phyloP scores from a whole-genome alignment of 2,888 invertebrate species.

The Aleiodes alternator region DNA sequence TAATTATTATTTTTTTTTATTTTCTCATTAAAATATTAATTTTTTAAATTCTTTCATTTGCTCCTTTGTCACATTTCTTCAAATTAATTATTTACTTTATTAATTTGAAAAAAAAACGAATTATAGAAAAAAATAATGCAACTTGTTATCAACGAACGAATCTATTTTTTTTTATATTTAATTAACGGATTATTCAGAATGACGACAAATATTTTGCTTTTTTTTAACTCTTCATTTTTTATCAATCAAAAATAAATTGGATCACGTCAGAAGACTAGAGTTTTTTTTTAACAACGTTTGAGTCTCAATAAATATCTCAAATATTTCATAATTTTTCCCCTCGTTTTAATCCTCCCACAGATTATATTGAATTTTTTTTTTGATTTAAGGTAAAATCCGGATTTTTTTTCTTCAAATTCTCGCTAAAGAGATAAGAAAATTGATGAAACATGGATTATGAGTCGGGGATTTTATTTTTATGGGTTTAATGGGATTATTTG shows the following conservation, averaged over 20 bases:
- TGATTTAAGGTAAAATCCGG: conserved; percentile 23
- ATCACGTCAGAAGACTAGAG: conserved; percentile 59
- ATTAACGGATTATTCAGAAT: neutral
- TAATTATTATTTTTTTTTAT: conserved; percentile 9
- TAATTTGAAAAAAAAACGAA: conserved; percentile 33
- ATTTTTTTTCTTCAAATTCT: neutral
- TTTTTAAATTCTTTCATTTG: conserved; percentile 21
- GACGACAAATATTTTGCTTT: conserved; percentile 13
- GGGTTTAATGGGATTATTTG: too few relatives aligned
- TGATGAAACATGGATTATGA: too few relatives aligned
- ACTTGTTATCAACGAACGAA: too few relatives aligned
- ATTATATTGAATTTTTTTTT: conserved; percentile 24
- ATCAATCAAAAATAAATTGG: conserved; percentile 55
- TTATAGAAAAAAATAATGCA: conserved; percentile 1
- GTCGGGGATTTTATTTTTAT: too few relatives aligned
- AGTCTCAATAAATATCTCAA: conserved; percentile 65
- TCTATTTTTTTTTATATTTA: too few relatives aligned
- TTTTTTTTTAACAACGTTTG: conserved; percentile 60
- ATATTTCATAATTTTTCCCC: conserved; percentile 60
- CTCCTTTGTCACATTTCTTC: conserved; percentile 41
- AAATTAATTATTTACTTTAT: neutral
- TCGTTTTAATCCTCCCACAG: conserved; percentile 47
- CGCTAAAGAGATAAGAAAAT: too few relatives aligned
- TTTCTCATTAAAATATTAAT: neutral
- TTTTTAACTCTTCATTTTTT: conserved; percentile 16